Evolutionary conservation across 2,113 vertebrate genomes (phyloP), one percentile per base, ranked within the genome.

Genomic region (Microcebus ravelobensis): DNA sequence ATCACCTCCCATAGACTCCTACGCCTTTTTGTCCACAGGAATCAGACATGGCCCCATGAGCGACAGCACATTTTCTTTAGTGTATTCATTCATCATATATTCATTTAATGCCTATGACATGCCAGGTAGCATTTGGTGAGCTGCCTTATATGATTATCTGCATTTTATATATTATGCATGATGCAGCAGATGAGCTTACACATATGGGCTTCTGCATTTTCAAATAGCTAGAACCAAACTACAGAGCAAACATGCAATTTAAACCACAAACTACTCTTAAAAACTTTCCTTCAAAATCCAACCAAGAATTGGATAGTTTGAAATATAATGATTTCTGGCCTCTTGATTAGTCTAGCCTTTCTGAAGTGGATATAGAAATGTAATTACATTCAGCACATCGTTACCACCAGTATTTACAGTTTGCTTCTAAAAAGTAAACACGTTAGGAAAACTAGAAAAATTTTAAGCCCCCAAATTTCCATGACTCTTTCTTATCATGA

Each of bases 371-470:
- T 74, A 7, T 23, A 50, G 36, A 42, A 84, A 81, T 91, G 18
- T 39, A 76, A 45, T 59, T 89, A 25, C 48, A 86, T 31, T 82
- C 36, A 73, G 20, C 39, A 90, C 45, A 86, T 10, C 25, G 3
- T 89, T 86, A 61, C 34, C 61, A 89, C 10, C 50, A 39, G n/a
- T 45, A 96, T 71, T 88, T 88, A 86, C 6, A 77, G 34, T 36
- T 86, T 94, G 34, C 8, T 36, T 94, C 91, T 77, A 94, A 57
- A 84, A 94, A 71, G 29, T 36, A 81, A 96, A 82, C 73, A 59
- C 18, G 65, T 76, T 57, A 68, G 73, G n/a, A 81, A 82, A 85
- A 85, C 27, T 31, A 89, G 71, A 95, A 92, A 81, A 89, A 29
- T 73, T 6, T 42, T 7, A 80, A 91, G 15, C 11, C 31, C 50